phyloP scores from a whole-genome alignment of 2,113 vertebrate species.

The Macquaria australasica region DNA sequence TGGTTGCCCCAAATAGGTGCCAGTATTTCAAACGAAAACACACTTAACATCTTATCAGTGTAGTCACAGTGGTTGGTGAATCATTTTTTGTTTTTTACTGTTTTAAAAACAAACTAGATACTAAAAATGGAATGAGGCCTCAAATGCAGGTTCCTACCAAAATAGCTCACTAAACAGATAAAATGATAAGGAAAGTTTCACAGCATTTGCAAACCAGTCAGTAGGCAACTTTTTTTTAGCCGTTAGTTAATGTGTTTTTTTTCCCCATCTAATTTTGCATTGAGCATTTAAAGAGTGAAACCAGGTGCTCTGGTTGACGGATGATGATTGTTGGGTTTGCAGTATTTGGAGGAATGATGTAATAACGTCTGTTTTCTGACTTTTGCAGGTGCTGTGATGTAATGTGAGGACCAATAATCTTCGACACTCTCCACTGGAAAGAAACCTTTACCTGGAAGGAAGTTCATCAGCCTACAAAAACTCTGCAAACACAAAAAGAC shows the following conservation, averaged over 20 bases:
- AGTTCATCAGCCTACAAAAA: background rate
- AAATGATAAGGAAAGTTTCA: background rate
- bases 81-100: conserved; percentile 10
- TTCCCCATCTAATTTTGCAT: background rate
- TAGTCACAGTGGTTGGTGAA: background rate
- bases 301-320: background rate
- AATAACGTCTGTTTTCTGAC: background rate
- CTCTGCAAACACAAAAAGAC: background rate
- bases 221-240: background rate
- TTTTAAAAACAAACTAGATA: background rate
- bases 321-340: background rate
- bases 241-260: background rate
- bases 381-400: background rate
- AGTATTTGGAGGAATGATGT: background rate
- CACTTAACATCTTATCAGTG: background rate
- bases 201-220: background rate
- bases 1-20: background rate
- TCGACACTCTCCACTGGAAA: background rate
- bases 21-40: conserved; percentile 11
- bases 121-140: background rate
- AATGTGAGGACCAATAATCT: background rate
- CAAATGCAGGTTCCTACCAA: background rate
- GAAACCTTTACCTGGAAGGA: background rate
- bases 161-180: background rate
- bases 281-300: too few species aligned